A percentile compares a stretch with the other conserved stretches of the same genome.
Conservation (phyloP, 2,888 invertebrate genomes). For the Polylopha cassiicola region DNA sequence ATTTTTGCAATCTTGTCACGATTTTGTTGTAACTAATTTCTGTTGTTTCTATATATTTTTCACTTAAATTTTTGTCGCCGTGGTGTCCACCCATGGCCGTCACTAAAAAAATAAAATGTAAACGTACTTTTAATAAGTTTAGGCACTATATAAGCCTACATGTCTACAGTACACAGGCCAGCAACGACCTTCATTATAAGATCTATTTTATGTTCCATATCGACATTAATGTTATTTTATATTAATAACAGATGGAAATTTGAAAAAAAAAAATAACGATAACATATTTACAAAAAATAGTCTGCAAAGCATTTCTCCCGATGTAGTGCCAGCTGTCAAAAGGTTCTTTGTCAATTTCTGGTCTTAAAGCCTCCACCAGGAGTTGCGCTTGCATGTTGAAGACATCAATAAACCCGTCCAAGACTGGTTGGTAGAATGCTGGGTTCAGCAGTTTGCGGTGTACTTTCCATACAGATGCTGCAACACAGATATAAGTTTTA, state of each 20-base stretch:
- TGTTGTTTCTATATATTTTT: slow-evolving; percentile 4
- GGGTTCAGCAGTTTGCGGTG: slow-evolving; percentile 43
- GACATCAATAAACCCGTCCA: slow-evolving; percentile 34
- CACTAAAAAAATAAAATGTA: slow-evolving; percentile 26
- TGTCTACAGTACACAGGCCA: background rate
- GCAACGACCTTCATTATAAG: slow-evolving; percentile 1
- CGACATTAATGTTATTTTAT: background rate
- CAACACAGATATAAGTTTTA: too few relatives aligned
- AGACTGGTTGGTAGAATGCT: slow-evolving; percentile 37
- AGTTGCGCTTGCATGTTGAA: slow-evolving; percentile 35
- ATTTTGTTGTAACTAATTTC: too few relatives aligned
- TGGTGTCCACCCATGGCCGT: slow-evolving; percentile 32
- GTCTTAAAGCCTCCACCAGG: slow-evolving; percentile 28
- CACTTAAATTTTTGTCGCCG: slow-evolving; percentile 4
- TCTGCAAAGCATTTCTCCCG: slow-evolving; percentile 33
- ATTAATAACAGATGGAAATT: background rate
- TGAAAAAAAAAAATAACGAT: background rate
- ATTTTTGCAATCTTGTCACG: too few relatives aligned
- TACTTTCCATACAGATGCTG: slow-evolving; percentile 41
- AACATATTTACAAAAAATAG: slow-evolving; percentile 38
- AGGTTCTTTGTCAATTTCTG: slow-evolving; percentile 30
- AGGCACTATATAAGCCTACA: background rate
- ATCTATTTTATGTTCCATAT: background rate
- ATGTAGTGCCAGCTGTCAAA: slow-evolving; percentile 35
- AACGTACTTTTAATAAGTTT: background rate